Base-by-base conservation (phyloP, 2,888 invertebrate genomes). In the Copidosoma aretas region DNA sequence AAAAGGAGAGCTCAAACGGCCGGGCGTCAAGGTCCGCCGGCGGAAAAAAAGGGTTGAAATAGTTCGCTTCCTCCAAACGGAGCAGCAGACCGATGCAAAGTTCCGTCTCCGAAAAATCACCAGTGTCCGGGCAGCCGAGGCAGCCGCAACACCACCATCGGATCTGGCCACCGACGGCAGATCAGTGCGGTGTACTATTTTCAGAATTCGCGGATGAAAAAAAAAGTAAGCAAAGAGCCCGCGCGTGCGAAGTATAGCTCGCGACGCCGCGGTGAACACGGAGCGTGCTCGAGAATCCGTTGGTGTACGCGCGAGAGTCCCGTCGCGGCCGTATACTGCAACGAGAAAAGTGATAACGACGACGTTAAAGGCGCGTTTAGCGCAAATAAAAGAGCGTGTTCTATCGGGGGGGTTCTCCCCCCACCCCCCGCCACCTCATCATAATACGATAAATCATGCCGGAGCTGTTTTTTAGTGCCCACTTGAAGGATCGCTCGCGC, bases 11-110 rank as follows among this genome's bases (percentile, higher is more conserved):
- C 60, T 25, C 54, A 68, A 60, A 67, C 67, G 66, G 66, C 63
- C 63, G 46, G 24, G 49, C 53, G 19, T n/a, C 22, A 24, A 10
- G 58, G 39, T 52, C 60, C 58, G 60, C 71, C 65, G 65, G n/a
- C 49, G 54, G 14, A 65, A 66, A 64, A 71, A 71, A 71, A 71
- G 67, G 71, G 64, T 69, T 69, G 64, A 32, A 32, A 32, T 32
- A 49, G 64, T 64, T 64, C 25, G 51, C 54, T 68, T 63, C 68
- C 68, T 68, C 63, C 60, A 68, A 68, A 59, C 63, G 58, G 53
- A 49, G 64, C 61, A n/a, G 14, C 25, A 46, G 1, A 46, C 61
- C 43, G 61, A 59, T 60, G 63, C 68, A 60, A 65, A 65, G 63
- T 64, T 65, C 52, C 60, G 19, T 57, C 25, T 32, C 39, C 22